Percentiles rank a stretch among this genome's conserved stretches.
Evolutionary conservation across 2,888 invertebrate genomes (phyloP).

Genomic region (Agriopis marginaria): DNA sequence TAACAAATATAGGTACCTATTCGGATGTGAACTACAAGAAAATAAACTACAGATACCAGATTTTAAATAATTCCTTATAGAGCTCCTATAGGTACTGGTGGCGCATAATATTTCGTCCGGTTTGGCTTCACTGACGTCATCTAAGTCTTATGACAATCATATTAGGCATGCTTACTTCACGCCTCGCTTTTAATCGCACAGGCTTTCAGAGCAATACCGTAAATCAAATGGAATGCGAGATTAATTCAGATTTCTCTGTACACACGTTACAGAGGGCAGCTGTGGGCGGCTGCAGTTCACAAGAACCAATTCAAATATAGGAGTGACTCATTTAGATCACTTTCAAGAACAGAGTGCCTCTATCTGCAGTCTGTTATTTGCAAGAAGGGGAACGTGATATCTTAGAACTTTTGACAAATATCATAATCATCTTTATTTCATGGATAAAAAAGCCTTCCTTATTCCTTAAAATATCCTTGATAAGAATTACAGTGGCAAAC

Average conservation of each 20-base stretch:
- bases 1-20: too few species aligned
- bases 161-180: conserved; percentile 39
- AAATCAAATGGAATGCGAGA: conserved; percentile 47
- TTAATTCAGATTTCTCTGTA: conserved; percentile 26
- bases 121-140: conserved; percentile 27
- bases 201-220: conserved; percentile 38
- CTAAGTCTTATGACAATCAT: conserved; percentile 11
- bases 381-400: conserved; percentile 41
- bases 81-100: neutral
- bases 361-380: conserved; percentile 29
- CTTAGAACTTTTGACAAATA: neutral
- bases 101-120: conserved; percentile 8
- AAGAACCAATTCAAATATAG: conserved; percentile 63
- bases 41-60: neutral
- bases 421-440: too few species aligned
- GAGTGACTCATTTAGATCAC: conserved; percentile 60
- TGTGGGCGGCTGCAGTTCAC: conserved; percentile 48
- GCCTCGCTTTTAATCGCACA: conserved; percentile 40
- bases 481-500: too few species aligned
- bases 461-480: too few species aligned
- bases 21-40: too few species aligned
- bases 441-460: too few species aligned
- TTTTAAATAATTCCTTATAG: neutral
- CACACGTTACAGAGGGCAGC: conserved; percentile 49
- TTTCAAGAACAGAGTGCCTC: conserved; percentile 52